Conservation (phyloP, 2,113 vertebrate species). For the Ancistrus triradiatus region DNA sequence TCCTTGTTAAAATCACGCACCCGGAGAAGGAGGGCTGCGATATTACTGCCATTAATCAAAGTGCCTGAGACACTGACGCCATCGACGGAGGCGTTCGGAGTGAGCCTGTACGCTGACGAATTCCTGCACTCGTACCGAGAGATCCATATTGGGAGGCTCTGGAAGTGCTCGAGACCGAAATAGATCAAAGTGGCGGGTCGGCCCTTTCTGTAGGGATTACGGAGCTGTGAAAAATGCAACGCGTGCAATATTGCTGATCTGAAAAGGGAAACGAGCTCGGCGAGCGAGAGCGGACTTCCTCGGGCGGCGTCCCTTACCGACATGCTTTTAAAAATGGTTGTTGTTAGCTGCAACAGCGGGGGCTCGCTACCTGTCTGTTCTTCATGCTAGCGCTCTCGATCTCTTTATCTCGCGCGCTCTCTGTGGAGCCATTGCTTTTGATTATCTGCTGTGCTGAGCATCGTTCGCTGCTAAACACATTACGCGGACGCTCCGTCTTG, state of each 20-base stretch:
- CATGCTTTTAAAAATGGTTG: neutral
- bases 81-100: slow-evolving; percentile 41
- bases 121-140: slow-evolving; percentile 42
- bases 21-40: neutral
- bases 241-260: slow-evolving; percentile 56
- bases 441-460: neutral
- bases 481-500: slow-evolving; percentile 3
- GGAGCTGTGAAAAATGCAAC: slow-evolving; percentile 50
- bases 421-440: neutral
- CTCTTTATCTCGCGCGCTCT: neutral
- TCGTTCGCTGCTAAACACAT: slow-evolving; percentile 10
- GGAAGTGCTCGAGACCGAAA: slow-evolving; percentile 52
- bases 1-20: slow-evolving; percentile 31
- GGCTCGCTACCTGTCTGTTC: neutral
- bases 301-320: neutral
- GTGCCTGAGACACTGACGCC: slow-evolving; percentile 34
- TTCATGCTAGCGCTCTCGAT: neutral
- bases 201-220: slow-evolving; percentile 54
- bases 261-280: slow-evolving; percentile 32
- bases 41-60: slow-evolving; percentile 55
- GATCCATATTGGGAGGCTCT: slow-evolving; percentile 34
- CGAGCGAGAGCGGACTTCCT: neutral
- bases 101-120: slow-evolving; percentile 39
- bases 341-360: neutral
- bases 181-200: slow-evolving; percentile 52